Evolutionary conservation across 2,888 invertebrate genomes (phyloP).

Genomic region (Hyalella azteca): DNA sequence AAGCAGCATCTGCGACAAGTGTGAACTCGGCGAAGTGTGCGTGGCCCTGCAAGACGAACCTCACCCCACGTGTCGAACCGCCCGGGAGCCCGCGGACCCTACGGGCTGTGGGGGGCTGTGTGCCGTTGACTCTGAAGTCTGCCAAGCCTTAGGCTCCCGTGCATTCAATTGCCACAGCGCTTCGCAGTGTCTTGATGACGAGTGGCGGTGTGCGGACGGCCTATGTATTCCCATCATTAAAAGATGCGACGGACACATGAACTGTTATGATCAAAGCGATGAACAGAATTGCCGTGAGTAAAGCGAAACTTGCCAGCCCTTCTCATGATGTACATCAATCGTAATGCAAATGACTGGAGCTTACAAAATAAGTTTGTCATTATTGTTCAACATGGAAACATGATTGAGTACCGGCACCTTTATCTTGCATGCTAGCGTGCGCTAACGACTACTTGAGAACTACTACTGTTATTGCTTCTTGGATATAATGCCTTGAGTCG

Average conservation of each 20-base stretch:
- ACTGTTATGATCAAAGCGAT: slow-evolving; percentile 78
- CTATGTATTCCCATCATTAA: slow-evolving; percentile 72
- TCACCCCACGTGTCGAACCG: slow-evolving; percentile 68
- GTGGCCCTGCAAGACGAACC: slow-evolving; percentile 71
- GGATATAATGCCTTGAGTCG: no score
- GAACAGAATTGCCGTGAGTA: slow-evolving; percentile 75
- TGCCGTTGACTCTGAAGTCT: slow-evolving; percentile 71
- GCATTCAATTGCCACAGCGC: slow-evolving; percentile 68
- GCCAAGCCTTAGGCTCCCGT: slow-evolving; percentile 69
- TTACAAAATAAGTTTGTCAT: no score
- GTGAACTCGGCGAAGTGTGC: slow-evolving; percentile 66
- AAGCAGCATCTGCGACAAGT: slow-evolving; percentile 58
- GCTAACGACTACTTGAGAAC: no score
- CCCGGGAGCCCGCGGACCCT: slow-evolving; percentile 68
- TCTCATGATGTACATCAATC: no score
- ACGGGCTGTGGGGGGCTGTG: slow-evolving; percentile 73
- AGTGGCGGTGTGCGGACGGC: slow-evolving; percentile 76
- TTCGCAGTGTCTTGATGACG: slow-evolving; percentile 70
- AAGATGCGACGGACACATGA: slow-evolving; percentile 75
- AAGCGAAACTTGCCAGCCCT: no score
- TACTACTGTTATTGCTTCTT: no score
- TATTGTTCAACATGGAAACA: no score
- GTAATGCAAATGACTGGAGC: no score
- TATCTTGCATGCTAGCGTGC: no score
- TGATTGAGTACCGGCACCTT: no score